Evolutionary conservation across 1,140 invertebrate species (phyloP).

Genomic region (Cydia splendana): DNA sequence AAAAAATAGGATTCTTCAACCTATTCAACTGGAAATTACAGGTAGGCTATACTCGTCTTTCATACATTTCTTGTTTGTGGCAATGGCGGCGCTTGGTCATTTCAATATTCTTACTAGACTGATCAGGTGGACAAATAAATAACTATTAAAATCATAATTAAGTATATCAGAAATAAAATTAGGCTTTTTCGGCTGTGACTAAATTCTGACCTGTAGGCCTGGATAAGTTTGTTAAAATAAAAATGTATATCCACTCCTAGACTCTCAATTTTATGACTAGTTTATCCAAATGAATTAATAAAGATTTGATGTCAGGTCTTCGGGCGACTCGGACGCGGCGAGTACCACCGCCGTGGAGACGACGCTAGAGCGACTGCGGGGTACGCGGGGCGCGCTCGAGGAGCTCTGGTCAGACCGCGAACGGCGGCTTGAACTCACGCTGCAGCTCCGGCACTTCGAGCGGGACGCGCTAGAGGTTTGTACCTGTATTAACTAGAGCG

Average conservation of each 20-base stretch:
- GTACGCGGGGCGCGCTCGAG: slow-evolving; percentile 93
- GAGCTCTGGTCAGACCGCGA: slow-evolving; percentile 95
- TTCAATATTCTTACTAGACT: no score
- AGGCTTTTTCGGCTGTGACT: no score
- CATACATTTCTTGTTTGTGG: no score
- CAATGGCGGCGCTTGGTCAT: no score
- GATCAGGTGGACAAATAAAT: not conserved
- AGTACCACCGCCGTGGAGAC: slow-evolving; percentile 92
- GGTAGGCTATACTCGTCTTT: no score
- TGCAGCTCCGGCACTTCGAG: slow-evolving; percentile 96
- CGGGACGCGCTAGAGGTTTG: slow-evolving; percentile 95
- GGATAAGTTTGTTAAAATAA: no score
- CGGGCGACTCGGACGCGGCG: slow-evolving; percentile 84
- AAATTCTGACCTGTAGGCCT: no score
- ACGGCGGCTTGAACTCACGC: slow-evolving; percentile 92
- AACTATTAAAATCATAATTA: no score
- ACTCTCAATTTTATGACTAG: not conserved
- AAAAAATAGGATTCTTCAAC: no score
- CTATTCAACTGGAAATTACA: no score
- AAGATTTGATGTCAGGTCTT: slow-evolving; percentile 70
- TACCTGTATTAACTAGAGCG: not conserved
- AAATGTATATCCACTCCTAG: no score
- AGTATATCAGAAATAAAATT: no score
- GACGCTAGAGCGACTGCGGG: slow-evolving; percentile 91
- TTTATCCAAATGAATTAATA: not conserved